A percentile compares a stretch with the other conserved stretches of the same genome.
These are phyloP conservation scores for Beaufortia kweichowensis DNA, from an alignment of 2,113 vertebrate genomes.

Conservation along the genomic window DNA sequence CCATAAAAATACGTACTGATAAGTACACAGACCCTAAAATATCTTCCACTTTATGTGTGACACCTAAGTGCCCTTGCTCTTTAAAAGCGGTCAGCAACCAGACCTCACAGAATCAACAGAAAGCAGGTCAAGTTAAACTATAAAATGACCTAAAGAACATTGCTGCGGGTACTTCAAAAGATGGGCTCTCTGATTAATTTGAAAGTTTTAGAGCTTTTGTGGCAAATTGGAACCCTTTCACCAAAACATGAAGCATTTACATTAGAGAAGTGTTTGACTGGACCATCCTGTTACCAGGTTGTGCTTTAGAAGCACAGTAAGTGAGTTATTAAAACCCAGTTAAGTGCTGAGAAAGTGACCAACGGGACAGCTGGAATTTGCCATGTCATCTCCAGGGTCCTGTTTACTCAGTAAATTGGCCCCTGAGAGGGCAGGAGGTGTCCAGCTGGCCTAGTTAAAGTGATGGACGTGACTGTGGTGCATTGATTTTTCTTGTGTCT, in stretches of 20 bases:
- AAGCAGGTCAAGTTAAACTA: neutral
- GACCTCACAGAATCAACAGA: neutral
- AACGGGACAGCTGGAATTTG: constrained; percentile 50
- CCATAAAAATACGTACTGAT: neutral
- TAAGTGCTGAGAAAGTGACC: constrained; percentile 62
- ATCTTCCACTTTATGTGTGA: neutral
- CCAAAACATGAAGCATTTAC: constrained; percentile 10
- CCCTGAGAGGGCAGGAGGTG: constrained; percentile 66
- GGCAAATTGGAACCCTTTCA: constrained; percentile 6
- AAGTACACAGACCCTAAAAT: neutral
- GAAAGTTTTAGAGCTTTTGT: neutral
- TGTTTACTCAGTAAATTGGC: constrained; percentile 78
- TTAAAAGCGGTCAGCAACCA: neutral
- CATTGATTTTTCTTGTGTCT: constrained; percentile 74
- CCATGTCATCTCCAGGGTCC: constrained; percentile 48
- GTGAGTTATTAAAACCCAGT: constrained; percentile 67
- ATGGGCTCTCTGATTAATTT: neutral
- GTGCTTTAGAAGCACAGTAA: constrained; percentile 48
- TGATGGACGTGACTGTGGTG: constrained; percentile 73
- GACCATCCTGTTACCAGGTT: constrained; percentile 24
- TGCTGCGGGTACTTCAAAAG: neutral
- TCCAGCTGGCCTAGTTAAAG: constrained; percentile 72
- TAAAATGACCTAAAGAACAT: neutral
- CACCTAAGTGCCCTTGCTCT: neutral
- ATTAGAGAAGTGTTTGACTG: constrained; percentile 33